Conservation (phyloP, 64 coral and sea anemone species). For the Stichodactyla helianthus region DNA sequence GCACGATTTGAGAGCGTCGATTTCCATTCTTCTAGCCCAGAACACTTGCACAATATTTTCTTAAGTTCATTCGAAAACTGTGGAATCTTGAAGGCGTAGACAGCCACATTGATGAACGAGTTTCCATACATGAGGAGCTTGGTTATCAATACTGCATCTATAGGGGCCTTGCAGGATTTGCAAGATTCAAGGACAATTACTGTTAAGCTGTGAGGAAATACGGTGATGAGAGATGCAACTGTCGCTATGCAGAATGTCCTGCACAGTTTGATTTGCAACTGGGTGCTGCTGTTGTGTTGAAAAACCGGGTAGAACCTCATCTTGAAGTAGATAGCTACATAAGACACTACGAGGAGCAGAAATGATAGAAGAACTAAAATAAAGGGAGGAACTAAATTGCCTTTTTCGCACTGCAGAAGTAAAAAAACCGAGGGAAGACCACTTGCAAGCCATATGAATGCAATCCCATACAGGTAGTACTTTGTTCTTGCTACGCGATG, state of each 20-base stretch:
- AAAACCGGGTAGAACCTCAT: not conserved
- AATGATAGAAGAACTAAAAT: not conserved
- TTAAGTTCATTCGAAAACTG: not conserved
- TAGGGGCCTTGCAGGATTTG: not conserved
- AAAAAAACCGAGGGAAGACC: not conserved
- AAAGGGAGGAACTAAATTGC: not conserved
- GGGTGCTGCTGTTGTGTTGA: not conserved
- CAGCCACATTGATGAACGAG: not conserved
- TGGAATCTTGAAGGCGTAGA: not conserved
- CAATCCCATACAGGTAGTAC: not conserved
- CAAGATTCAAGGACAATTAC: not conserved
- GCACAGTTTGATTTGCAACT: slow-evolving; percentile 3
- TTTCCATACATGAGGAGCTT: not conserved
- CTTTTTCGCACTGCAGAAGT: not conserved
- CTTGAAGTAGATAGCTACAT: not conserved
- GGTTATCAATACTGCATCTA: not conserved
- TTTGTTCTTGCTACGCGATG: not conserved
- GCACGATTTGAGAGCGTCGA: not conserved
- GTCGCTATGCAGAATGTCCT: not conserved
- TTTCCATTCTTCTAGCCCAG: not conserved
- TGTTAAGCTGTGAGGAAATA: not conserved
- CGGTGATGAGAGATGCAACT: not conserved
- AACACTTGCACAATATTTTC: not conserved
- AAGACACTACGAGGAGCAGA: not conserved
- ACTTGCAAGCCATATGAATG: not conserved